Evolutionary conservation across 2,113 vertebrate genomes (phyloP).

Genomic region (Myrmecobius fasciatus): DNA sequence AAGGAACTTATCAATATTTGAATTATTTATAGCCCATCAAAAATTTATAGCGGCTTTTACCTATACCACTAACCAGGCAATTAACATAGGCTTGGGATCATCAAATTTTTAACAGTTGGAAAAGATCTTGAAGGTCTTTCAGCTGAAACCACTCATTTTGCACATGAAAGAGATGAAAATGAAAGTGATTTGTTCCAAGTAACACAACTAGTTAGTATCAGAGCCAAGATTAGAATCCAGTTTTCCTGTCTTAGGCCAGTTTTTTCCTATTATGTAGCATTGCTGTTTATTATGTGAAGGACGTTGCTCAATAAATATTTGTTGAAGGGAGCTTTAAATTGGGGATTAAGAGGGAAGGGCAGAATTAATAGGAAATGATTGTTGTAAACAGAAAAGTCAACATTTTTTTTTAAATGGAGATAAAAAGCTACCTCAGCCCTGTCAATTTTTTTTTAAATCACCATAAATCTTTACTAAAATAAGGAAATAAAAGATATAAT

Average conservation of each 20-base stretch:
- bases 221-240: constrained; percentile 1
- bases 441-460: not conserved
- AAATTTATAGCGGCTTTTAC: not conserved
- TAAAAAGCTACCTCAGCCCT: not conserved
- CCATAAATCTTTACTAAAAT: not conserved
- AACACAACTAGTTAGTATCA: not conserved
- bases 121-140: not conserved
- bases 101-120: not conserved
- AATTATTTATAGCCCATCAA: not conserved
- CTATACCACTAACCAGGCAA: not conserved
- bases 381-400: not conserved
- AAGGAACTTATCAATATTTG: not conserved
- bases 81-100: not conserved
- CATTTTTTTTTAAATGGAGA: not conserved
- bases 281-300: not conserved
- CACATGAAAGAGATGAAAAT: not conserved
- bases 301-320: not conserved
- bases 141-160: not conserved
- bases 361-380: not conserved
- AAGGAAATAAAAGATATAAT: not conserved
- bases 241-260: not conserved
- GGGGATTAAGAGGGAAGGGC: not conserved
- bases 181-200: not conserved
- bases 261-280: not conserved
- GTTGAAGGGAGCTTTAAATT: not conserved